Percentiles rank a stretch among this genome's conserved stretches.
Evolutionary conservation across 1,140 invertebrate species (phyloP).

Genomic region (Notospermus geniculatus): DNA sequence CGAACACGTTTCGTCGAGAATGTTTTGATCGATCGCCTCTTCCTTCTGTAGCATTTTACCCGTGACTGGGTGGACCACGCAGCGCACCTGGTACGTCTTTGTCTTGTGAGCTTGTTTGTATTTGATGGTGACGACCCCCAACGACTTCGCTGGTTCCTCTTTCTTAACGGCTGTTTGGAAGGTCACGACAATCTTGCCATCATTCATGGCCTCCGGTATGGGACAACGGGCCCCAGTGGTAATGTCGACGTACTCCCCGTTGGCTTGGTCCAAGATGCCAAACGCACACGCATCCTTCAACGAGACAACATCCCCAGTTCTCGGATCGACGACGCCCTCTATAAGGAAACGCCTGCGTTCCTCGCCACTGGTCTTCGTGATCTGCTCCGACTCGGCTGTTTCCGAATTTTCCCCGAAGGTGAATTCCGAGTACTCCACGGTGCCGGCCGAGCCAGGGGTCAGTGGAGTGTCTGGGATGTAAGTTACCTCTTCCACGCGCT

Average conservation of each 20-base stretch:
- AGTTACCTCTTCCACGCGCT: conserved; percentile 8
- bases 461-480: background rate
- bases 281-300: conserved; percentile 44
- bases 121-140: conserved; percentile 52
- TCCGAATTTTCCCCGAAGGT: conserved; percentile 4
- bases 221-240: conserved; percentile 42
- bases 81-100: conserved; percentile 41
- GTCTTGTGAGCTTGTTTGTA: conserved; percentile 31
- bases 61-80: conserved; percentile 38
- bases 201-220: conserved; percentile 60
- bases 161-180: conserved; percentile 41
- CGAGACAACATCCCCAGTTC: conserved; percentile 25
- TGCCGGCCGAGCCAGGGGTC: too few species aligned
- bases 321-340: conserved; percentile 19
- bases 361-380: conserved; percentile 3
- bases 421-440: too few species aligned
- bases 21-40: conserved; percentile 30
- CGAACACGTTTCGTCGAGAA: conserved; percentile 33
- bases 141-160: conserved; percentile 40
- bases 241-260: conserved; percentile 30
- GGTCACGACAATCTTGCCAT: conserved; percentile 55
- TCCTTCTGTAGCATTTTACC: conserved; percentile 32
- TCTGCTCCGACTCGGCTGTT: conserved; percentile 17
- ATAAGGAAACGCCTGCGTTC: background rate
- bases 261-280: conserved; percentile 44